phyloP scores from a whole-genome alignment of 1,140 invertebrate species.

The Whitmania pigra region DNA sequence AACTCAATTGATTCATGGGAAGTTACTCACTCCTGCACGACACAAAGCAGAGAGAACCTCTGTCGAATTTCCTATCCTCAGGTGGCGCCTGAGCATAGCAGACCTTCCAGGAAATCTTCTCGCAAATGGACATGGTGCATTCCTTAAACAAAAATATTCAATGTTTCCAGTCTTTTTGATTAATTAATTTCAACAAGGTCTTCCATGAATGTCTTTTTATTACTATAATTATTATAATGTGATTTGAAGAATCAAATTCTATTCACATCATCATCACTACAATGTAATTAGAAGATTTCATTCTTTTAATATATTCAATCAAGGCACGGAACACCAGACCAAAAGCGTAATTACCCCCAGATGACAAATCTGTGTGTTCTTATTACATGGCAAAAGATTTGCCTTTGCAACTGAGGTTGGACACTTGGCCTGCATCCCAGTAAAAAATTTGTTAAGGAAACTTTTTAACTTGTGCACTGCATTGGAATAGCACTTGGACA shows the following conservation, averaged over 20 bases:
- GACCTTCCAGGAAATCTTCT: conserved; percentile 81
- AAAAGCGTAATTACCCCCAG: conserved; percentile 49
- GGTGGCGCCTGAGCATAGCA: conserved; percentile 79
- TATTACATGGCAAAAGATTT: conserved; percentile 56
- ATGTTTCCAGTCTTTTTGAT: neutral
- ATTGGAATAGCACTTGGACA: neutral
- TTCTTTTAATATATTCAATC: too few relatives aligned
- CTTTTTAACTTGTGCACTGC: neutral
- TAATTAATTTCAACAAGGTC: too few relatives aligned
- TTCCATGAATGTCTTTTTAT: too few relatives aligned
- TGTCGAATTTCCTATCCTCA: conserved; percentile 30
- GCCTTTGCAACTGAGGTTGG: conserved; percentile 60
- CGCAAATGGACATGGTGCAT: conserved; percentile 86
- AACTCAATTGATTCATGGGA: too few relatives aligned
- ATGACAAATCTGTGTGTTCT: conserved; percentile 55
- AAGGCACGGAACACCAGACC: too few relatives aligned
- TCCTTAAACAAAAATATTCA: conserved; percentile 45
- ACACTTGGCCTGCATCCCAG: conserved; percentile 47
- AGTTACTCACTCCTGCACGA: conserved; percentile 55
- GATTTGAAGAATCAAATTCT: too few relatives aligned
- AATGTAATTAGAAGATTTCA: too few relatives aligned
- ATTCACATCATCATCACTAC: too few relatives aligned
- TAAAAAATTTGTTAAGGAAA: neutral
- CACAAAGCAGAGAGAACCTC: conserved; percentile 79
- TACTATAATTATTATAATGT: too few relatives aligned